Evolutionary conservation across 2,113 vertebrate genomes (phyloP).

Genomic region (Galemys pyrenaicus): DNA sequence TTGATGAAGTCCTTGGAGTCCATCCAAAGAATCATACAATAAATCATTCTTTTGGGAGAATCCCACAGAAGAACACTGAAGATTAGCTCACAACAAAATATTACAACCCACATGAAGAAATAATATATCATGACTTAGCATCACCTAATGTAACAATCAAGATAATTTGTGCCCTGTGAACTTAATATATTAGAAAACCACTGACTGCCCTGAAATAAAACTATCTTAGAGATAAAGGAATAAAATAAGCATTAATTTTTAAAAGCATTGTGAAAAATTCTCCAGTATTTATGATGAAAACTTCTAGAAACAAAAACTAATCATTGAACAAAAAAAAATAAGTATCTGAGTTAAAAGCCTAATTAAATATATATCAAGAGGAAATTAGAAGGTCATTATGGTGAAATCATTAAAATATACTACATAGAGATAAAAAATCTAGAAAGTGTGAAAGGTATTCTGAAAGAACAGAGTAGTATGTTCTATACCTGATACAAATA

Average conservation of each 20-base stretch:
- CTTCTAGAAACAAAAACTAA: background rate
- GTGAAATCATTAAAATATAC: background rate
- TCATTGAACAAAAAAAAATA: background rate
- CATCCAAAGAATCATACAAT: background rate
- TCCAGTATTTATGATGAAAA: background rate
- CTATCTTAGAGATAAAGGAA: background rate
- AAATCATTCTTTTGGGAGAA: background rate
- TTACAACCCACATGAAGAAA: background rate
- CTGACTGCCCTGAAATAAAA: background rate
- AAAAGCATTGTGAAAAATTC: background rate
- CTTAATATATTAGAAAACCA: background rate
- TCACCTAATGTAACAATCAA: background rate
- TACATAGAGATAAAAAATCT: background rate
- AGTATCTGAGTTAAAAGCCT: background rate
- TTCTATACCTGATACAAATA: background rate
- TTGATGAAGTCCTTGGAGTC: background rate
- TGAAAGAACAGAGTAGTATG: background rate
- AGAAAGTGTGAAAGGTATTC: background rate
- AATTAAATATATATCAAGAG: background rate
- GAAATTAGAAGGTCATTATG: background rate
- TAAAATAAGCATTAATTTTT: background rate
- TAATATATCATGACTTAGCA: background rate
- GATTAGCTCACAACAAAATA: background rate
- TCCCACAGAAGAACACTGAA: background rate
- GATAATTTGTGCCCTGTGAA: background rate